phyloP scores from a whole-genome alignment of 2,888 invertebrate genomes.

The Mythimna loreyi region DNA sequence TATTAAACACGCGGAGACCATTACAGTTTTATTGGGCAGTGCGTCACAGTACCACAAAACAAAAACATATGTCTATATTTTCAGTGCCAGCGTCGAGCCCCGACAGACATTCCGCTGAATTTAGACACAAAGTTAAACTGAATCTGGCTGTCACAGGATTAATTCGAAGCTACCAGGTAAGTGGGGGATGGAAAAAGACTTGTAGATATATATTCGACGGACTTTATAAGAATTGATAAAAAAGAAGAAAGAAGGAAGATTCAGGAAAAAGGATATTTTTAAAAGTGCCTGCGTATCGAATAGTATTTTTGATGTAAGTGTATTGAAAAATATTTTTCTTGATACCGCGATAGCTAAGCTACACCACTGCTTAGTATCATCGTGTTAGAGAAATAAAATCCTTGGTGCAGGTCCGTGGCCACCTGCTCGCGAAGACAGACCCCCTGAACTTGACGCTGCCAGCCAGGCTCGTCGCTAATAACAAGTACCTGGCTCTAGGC shows the following conservation, averaged over 20 bases:
- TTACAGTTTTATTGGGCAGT: too few species aligned
- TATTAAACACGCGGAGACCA: too few species aligned
- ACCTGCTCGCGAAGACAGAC: slow-evolving; percentile 95
- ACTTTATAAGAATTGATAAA: too few species aligned
- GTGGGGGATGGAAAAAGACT: not conserved
- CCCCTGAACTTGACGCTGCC: slow-evolving; percentile 93
- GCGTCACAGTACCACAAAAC: too few species aligned
- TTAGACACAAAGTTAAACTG: slow-evolving; percentile 72
- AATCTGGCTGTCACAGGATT: slow-evolving; percentile 93
- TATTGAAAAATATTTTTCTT: too few species aligned
- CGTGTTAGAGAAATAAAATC: not conserved
- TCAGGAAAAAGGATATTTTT: too few species aligned
- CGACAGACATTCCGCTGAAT: slow-evolving; percentile 27
- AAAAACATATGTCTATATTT: not conserved
- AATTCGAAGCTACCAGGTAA: slow-evolving; percentile 92
- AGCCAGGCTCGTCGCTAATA: slow-evolving; percentile 72
- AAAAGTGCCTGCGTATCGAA: too few species aligned
- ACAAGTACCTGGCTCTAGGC: slow-evolving; percentile 59
- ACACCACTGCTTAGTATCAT: too few species aligned
- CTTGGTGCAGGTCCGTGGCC: slow-evolving; percentile 93
- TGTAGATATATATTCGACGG: not conserved
- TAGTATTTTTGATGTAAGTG: too few species aligned
- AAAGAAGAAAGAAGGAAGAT: too few species aligned
- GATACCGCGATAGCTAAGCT: too few species aligned
- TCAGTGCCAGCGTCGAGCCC: slow-evolving; percentile 49